A percentile compares a stretch with the other conserved stretches of the same genome.
phyloP scores from a whole-genome alignment of 2,113 vertebrate species.

The Indicator maculatus region DNA sequence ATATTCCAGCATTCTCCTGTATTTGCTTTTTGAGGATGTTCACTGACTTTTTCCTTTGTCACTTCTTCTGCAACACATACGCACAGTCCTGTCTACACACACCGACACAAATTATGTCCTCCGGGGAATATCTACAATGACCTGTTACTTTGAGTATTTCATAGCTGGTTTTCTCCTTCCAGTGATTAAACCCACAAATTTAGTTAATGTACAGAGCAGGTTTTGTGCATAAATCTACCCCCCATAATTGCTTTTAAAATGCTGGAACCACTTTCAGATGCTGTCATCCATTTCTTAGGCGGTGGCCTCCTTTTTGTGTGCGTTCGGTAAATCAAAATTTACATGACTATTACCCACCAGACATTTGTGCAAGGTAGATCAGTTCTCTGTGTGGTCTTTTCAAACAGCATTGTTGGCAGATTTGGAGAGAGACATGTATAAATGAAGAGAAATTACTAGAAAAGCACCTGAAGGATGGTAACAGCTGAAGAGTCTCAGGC shows the following conservation, averaged over 20 bases:
- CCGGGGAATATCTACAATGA: not conserved
- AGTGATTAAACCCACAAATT: slow-evolving; percentile 70
- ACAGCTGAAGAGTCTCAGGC: not conserved
- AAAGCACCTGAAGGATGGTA: slow-evolving; percentile 24
- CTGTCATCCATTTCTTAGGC: slow-evolving; percentile 57
- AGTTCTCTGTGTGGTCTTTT: slow-evolving; percentile 59
- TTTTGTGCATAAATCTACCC: slow-evolving; percentile 59
- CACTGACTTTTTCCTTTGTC: slow-evolving; percentile 25
- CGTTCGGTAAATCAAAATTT: slow-evolving; percentile 57
- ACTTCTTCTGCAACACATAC: not conserved
- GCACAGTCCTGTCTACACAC: not conserved
- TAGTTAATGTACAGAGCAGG: slow-evolving; percentile 70
- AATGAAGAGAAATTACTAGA: slow-evolving; percentile 34
- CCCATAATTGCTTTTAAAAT: slow-evolving; percentile 72
- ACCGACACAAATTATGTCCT: not conserved
- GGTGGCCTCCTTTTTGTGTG: slow-evolving; percentile 42
- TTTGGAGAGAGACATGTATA: not conserved
- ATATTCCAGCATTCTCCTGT: slow-evolving; percentile 9
- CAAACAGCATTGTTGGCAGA: slow-evolving; percentile 41
- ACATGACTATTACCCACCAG: slow-evolving; percentile 22
- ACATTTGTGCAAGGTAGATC: slow-evolving; percentile 1
- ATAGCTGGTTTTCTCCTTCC: slow-evolving; percentile 53
- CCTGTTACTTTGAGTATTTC: slow-evolving; percentile 37
- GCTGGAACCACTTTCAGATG: slow-evolving; percentile 52
- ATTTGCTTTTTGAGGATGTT: slow-evolving; percentile 55